Evolutionary conservation across 1,140 invertebrate genomes (phyloP), one percentile per base, ranked within the genome.

Genomic region (Papilio polyxenes): DNA sequence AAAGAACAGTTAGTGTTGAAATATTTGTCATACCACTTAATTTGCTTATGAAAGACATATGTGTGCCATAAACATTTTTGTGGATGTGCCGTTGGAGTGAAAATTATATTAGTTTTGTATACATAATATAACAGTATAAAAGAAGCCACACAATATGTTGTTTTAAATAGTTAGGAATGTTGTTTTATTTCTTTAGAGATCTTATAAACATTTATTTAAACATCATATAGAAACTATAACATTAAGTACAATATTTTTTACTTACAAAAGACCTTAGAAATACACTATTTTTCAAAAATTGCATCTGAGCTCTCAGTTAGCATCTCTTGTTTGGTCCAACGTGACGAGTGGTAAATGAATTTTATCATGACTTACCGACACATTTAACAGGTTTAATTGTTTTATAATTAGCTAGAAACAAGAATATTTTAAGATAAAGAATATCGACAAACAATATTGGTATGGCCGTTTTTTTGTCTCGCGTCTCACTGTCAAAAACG

Each of bases 401-500:
- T 44, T 44, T 44, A 44, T 44, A 44, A 44, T 44, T 4, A 11
- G 8, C 8, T 65, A 23, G 59, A 65, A 23, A 23, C 20, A 23
- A 23, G 20, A 17, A 56, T 17, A 20, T 23, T 65, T 23, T 8
- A 65, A 65, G 9, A 59, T 20, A 65, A 31, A 65, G 10, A 65
- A 65, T 65, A 23, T 31, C 8, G 17, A 17, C 9, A 31, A 23
- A 31, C 5, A 23, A 65, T 65, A 23, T 65, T 7, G 37, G 10
- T 69, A 37, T 69, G 65, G 37, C 10, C 31, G 11, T 6, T 69
- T 69, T 11, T 11, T 23, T 69, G 31, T 69, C 1, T 37, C 1
- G 4, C 23, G 65, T 69, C 31, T 31, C 65, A 69, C 31, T 17
- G 10, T 15, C 65, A 69, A 31, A 23, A 84, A 85, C 83, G 84